Evolutionary conservation across 2,797 vertebrate genomes (phyloP), one percentile per base, ranked within the genome.

Genomic region (Etheostoma nigrum): DNA sequence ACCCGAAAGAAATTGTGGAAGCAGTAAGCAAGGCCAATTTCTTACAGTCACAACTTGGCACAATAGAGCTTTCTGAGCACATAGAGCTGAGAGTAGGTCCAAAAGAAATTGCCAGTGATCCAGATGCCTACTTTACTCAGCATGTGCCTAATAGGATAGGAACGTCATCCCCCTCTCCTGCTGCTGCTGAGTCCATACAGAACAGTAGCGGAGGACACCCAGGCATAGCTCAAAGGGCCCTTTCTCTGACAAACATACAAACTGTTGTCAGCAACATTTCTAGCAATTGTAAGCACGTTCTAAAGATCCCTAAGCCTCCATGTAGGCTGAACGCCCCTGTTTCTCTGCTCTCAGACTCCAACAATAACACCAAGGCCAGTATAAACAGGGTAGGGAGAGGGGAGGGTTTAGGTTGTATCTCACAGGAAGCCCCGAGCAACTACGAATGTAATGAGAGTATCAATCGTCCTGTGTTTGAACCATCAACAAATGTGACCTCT

Each of bases 341-440:
- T 30, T 48, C 49, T 66, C 44, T 59, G n/a, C 52, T 64, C 23
- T 90, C 91, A 40, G 89, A 91, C 83, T 79, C 90, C 3, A 94
- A 94, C 78, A 93, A 92, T 67, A 93, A 89, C 76, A 84, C 72
- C 10, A 87, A 88, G 54, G 44, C 63, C 40, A 59, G 57, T 44
- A 36, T 27, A 65, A 75, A 64, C 48, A 72, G 45, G 27, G 42
- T 19, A 3, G 30, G 16, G 6, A 59, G 18, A 66, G 57, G n/a
- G 18, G 51, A 42, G n/a, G 36, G 25, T 30, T 16, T 54, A 49
- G 61, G n/a, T 5, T 66, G 52, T 71, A 62, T 72, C 54, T 73
- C 75, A 11, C 23, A 47, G 23, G 67, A 62, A 77, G 42, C 48
- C 48, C 76, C 65, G 40, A 76, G 33, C 44, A 78, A 27, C 60